Evolutionary conservation across 2,797 vertebrate genomes (phyloP), one percentile per base, ranked within the genome.

Genomic region (Neosilurus hyrtlii): DNA sequence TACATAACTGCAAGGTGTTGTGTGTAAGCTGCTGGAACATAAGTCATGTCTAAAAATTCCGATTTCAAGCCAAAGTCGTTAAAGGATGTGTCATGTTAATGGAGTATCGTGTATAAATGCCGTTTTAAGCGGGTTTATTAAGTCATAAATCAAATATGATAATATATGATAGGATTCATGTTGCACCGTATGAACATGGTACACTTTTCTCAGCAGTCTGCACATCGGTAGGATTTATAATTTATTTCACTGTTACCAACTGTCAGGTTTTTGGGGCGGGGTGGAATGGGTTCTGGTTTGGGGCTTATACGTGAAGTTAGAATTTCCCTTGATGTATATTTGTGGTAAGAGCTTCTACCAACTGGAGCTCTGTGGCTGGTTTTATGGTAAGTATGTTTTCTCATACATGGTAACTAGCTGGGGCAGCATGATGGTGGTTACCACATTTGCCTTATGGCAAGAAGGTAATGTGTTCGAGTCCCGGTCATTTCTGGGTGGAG

Each of bases 101-200:
- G 15, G 43, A 26, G n/a, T 18, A 51, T 26, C 3, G 0, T 4
- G 3, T 11, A 52, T 63, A 22, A 63, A 52, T 20, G 76, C 12
- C 61, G 65, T 65, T 65, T 65, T 18, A 65, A 78, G 65, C 4
- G 18, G 7, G 22, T 63, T 78, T 63, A 65, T 63, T 65, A 65
- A 78, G 35, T 26, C 20, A 65, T 63, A 65, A 78, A 65, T 78
- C 61, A 52, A 26, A 78, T 78, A 52, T 20, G 61, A 65, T 65
- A 18, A 51, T 26, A 11, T 26, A 11, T 26, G 43, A 78, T 30
- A 51, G 22, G 43, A 78, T 30, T 78, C n/a, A 52, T 3, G 76
- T 63, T 52, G 76, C 9, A 15, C 18, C 20, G 20, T 30, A 54
- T 61, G 22, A 37, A n/a, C 56, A 52, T 52, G 9, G 51, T 20